Evolutionary conservation across 2,113 vertebrate species (phyloP).

Genomic region (Melanerpes aurifrons): DNA sequence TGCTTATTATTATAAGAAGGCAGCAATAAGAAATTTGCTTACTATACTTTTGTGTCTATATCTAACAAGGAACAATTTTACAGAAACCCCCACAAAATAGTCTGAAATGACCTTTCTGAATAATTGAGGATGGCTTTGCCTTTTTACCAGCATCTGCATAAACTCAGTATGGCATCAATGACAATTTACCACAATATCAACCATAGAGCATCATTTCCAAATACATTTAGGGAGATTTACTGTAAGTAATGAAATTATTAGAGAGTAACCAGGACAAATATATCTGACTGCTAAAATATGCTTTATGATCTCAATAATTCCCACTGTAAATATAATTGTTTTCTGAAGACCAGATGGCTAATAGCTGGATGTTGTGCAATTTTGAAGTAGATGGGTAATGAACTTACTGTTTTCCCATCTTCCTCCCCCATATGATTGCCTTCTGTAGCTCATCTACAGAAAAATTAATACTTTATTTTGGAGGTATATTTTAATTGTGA

Average conservation of each 20-base stretch:
- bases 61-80: slow-evolving; percentile 24
- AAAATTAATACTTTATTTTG: not conserved
- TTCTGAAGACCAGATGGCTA: not conserved
- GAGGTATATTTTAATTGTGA: not conserved
- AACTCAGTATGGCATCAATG: not conserved
- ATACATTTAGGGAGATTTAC: slow-evolving; percentile 54
- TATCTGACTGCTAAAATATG: not conserved
- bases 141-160: slow-evolving; percentile 66
- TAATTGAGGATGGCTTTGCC: slow-evolving; percentile 73
- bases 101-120: slow-evolving; percentile 74
- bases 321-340: not conserved
- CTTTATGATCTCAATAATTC: not conserved
- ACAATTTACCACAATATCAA: slow-evolving; percentile 32
- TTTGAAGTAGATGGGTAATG: not conserved
- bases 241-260: slow-evolving; percentile 47
- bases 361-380: not conserved
- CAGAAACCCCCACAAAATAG: slow-evolving; percentile 43
- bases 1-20: not conserved
- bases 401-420: not conserved
- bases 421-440: not conserved
- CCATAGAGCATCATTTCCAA: slow-evolving; percentile 42
- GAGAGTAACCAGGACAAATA: slow-evolving; percentile 8
- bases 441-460: not conserved
- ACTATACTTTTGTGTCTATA: not conserved
- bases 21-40: not conserved